phyloP scores from a whole-genome alignment of 2,113 vertebrate species.

The Phylloscopus trochiloides region DNA sequence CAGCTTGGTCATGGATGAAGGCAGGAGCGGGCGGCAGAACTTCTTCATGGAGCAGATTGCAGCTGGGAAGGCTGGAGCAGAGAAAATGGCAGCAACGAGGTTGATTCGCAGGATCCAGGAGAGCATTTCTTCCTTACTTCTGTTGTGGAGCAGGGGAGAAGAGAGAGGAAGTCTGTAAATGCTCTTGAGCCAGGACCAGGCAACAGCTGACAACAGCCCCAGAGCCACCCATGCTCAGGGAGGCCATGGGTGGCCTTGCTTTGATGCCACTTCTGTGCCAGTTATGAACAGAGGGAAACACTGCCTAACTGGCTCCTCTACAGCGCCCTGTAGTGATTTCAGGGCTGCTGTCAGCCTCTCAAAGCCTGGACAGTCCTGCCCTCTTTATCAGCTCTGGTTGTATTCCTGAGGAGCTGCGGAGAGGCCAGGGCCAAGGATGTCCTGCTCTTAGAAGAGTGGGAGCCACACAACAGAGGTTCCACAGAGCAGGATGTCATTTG shows the following conservation, averaged over 20 bases:
- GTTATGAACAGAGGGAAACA: neutral
- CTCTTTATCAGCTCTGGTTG: neutral
- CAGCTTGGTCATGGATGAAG: conserved; percentile 85
- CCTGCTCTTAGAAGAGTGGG: neutral
- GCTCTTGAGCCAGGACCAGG: neutral
- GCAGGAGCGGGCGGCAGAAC: conserved; percentile 91
- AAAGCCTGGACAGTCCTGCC: neutral
- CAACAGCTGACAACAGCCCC: neutral
- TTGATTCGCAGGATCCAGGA: conserved; percentile 97
- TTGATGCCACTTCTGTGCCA: neutral
- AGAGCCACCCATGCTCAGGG: neutral
- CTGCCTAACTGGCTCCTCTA: neutral
- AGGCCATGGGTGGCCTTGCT: neutral
- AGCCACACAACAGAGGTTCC: neutral
- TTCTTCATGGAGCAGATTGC: conserved; percentile 98
- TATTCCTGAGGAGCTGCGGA: neutral
- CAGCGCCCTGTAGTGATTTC: neutral
- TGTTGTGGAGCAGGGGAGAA: conserved; percentile 28
- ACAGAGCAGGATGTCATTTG: neutral
- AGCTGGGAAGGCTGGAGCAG: conserved; percentile 93
- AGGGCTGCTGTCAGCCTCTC: neutral
- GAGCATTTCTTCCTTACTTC: conserved; percentile 96
- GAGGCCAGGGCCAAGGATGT: neutral
- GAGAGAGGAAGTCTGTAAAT: neutral
- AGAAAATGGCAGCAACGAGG: conserved; percentile 93